Evolutionary conservation across 2,797 vertebrate genomes (phyloP).

Genomic region (Scyliorhinus canicula): DNA sequence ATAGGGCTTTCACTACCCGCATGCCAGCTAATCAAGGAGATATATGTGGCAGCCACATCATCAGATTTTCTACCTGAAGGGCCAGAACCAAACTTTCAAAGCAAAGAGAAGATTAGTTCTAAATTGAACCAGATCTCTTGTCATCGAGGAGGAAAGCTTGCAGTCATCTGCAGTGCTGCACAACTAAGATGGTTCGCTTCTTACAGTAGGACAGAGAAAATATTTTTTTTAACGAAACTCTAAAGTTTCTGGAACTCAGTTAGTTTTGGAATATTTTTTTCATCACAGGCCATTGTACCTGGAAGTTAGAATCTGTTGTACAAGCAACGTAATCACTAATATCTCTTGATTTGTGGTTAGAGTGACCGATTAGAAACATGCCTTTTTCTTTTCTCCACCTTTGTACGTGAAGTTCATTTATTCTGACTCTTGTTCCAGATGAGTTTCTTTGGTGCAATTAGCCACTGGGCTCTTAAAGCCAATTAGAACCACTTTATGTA

Average conservation of each 20-base stretch:
- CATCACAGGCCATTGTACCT: too few relatives aligned
- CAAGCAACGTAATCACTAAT: too few relatives aligned
- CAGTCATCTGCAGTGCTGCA: neutral
- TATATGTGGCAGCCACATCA: conserved; percentile 18
- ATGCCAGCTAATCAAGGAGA: conserved; percentile 28
- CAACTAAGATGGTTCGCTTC: neutral
- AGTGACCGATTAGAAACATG: neutral
- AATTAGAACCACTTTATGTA: conserved; percentile 20
- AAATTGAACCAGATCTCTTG: conserved; percentile 15
- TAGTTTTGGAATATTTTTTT: neutral
- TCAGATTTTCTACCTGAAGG: neutral
- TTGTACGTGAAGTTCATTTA: neutral
- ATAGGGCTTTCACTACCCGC: conserved; percentile 7
- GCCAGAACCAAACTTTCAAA: neutral
- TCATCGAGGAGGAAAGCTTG: neutral
- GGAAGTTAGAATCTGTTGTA: neutral
- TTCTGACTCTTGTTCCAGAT: neutral
- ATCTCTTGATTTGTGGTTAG: neutral
- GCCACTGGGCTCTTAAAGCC: neutral
- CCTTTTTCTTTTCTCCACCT: too few relatives aligned
- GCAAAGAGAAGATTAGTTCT: neutral
- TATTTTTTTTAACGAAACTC: neutral
- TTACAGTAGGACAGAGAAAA: neutral
- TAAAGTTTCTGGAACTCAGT: neutral
- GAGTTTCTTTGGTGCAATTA: neutral